Conservation (phyloP, 2,888 invertebrate species). For the Lathronympha strigana region DNA sequence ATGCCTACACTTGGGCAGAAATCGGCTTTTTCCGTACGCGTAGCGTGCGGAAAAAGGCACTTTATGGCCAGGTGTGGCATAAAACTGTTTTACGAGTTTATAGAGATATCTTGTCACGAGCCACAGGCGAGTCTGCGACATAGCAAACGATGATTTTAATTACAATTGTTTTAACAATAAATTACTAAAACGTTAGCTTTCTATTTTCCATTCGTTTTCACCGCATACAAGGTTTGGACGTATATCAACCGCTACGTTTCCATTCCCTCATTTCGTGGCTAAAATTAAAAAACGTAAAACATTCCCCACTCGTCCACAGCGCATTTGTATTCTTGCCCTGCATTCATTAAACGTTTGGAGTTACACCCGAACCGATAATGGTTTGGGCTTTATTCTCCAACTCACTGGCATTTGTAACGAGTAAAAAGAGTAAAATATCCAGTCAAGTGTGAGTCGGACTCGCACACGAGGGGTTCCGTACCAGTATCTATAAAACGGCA, state of each 20-base stretch:
- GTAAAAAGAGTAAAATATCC: too few relatives aligned
- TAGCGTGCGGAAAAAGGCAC: too few relatives aligned
- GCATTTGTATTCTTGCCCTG: constrained; percentile 37
- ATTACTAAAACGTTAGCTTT: neutral
- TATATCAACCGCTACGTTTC: constrained; percentile 16
- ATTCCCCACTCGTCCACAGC: constrained; percentile 20
- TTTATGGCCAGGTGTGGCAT: too few relatives aligned
- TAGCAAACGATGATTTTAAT: too few relatives aligned
- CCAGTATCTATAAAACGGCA: too few relatives aligned
- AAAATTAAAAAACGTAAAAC: constrained; percentile 35
- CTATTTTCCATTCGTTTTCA: constrained; percentile 15
- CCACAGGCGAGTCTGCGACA: too few relatives aligned
- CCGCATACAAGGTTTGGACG: neutral
- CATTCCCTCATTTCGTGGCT: constrained; percentile 20
- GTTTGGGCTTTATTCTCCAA: constrained; percentile 20
- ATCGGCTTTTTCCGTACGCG: too few relatives aligned
- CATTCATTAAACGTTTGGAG: constrained; percentile 35
- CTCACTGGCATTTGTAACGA: constrained; percentile 4
- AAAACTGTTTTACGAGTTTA: too few relatives aligned
- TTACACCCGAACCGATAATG: constrained; percentile 35
- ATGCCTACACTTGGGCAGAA: too few relatives aligned
- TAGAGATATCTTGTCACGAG: too few relatives aligned
- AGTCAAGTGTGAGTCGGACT: too few relatives aligned
- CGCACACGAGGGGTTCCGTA: too few relatives aligned
- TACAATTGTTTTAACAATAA: neutral